Conservation (phyloP, 2,113 vertebrate genomes). For the Tapirus terrestris region DNA sequence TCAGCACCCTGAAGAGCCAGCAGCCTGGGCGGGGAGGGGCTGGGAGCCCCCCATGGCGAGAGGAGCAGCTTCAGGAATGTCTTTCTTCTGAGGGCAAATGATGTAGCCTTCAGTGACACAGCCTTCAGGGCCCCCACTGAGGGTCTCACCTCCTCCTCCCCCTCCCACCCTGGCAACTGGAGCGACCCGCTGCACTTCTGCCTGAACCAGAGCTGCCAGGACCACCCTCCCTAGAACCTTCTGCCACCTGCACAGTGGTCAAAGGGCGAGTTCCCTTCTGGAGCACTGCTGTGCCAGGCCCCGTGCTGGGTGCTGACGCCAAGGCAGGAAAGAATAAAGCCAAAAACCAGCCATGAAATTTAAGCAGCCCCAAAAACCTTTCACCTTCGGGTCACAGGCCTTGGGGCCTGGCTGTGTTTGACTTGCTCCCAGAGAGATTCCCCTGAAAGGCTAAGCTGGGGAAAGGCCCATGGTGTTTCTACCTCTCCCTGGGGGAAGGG, state of each 20-base stretch:
- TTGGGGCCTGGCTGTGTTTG: not conserved
- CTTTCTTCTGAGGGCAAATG: not conserved
- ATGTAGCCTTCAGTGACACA: not conserved
- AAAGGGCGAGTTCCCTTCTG: not conserved
- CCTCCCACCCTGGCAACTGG: no score
- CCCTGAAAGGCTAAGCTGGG: not conserved
- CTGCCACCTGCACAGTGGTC: not conserved
- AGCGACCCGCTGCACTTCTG: not conserved
- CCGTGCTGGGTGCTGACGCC: not conserved
- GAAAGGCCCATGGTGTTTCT: not conserved
- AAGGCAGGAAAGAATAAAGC: not conserved
- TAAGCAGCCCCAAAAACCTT: not conserved
- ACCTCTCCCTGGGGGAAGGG: not conserved
- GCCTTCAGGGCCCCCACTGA: not conserved
- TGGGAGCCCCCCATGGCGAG: accelerated
- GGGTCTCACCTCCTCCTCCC: not conserved
- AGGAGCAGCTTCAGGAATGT: not conserved
- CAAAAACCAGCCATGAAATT: not conserved
- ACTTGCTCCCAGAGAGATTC: not conserved
- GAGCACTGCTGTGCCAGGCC: not conserved
- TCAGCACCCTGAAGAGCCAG: not conserved
- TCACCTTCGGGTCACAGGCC: not conserved
- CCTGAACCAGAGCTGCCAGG: not conserved
- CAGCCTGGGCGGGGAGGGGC: accelerated
- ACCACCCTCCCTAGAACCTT: not conserved